Evolutionary conservation across 2,113 vertebrate genomes (phyloP).

Genomic region (Muntiacus muntjak): DNA sequence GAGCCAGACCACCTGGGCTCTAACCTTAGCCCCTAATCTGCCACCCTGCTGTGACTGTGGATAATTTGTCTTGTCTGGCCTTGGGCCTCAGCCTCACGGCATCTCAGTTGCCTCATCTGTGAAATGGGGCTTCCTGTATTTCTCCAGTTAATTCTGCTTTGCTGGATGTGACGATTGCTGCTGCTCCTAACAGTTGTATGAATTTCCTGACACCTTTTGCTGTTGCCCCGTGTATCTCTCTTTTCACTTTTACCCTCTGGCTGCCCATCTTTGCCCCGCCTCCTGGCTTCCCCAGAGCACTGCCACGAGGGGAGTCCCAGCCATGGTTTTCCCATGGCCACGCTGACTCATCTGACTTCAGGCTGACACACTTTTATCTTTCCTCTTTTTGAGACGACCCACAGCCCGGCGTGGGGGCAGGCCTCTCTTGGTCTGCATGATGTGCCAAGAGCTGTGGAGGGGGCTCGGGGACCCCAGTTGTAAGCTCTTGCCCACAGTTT

Average conservation of each 20-base stretch:
- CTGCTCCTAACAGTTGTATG: neutral
- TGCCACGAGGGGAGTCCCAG: neutral
- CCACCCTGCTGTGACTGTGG: neutral
- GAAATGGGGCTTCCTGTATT: neutral
- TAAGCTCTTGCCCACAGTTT: neutral
- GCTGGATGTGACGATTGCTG: neutral
- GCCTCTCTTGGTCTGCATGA: neutral
- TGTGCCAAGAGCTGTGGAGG: neutral
- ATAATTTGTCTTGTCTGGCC: neutral
- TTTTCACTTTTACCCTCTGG: neutral
- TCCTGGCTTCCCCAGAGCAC: neutral
- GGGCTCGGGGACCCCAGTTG: neutral
- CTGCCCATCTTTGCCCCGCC: neutral
- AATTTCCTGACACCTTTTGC: neutral
- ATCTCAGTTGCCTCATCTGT: neutral
- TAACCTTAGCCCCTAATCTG: neutral
- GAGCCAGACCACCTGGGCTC: neutral
- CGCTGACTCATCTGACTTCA: neutral
- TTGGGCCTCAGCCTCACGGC: neutral
- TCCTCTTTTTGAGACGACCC: neutral
- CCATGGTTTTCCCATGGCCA: neutral
- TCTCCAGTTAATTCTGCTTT: neutral
- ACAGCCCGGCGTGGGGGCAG: neutral
- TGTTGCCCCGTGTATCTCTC: neutral
- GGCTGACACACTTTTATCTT: neutral